Base-by-base conservation (phyloP, 2,888 invertebrate genomes). In the Andrena haemorrhoa region DNA sequence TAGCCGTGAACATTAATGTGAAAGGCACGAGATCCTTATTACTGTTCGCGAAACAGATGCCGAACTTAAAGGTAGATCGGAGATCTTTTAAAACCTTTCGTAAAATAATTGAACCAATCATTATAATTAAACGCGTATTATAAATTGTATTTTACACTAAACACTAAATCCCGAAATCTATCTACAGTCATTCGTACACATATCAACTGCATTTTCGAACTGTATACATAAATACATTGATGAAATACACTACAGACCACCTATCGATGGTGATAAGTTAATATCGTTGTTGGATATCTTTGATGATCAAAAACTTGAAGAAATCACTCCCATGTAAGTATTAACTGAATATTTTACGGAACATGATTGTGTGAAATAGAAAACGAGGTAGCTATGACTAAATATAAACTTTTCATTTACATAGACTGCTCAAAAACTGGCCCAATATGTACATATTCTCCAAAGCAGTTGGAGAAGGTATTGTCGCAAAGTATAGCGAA, bases 371-470 rank as follows among this genome's bases (percentile, higher is more conserved):
- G 1, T 23, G 10, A 2, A 20, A 23, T 7, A 49, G 8, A 65
- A 58, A 31, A 20, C 5, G 7, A 31, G 41, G 4, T 63, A 23
- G 33, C 35, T 51, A 8, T 20, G 20, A 16, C 1, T 2, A 53
- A 49, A 6, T 23, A 5, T 0, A 61, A 29, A 41, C 49, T 51
- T 10, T 51, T 41, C n/a, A 1, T 41, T 20, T 49, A 64, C 20
- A 23, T 12, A 80, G 79, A 47, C 84, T 95, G 20, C 84, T 95
- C 2, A 94, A 93, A 0, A 92, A 93, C 31, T 96, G 96, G 93
- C 97, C 97, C 0, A 97, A 97, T 92, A 96, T 96, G 0, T 97
- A 97, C 92, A 95, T 96, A 0, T 96, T 95, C 91, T 96, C 97
- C 0, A 97, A 97, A 93, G 96, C 96, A 7, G 90, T 97, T 20